Conservation (phyloP, 2,113 vertebrate species). For the Aegithalos caudatus region DNA sequence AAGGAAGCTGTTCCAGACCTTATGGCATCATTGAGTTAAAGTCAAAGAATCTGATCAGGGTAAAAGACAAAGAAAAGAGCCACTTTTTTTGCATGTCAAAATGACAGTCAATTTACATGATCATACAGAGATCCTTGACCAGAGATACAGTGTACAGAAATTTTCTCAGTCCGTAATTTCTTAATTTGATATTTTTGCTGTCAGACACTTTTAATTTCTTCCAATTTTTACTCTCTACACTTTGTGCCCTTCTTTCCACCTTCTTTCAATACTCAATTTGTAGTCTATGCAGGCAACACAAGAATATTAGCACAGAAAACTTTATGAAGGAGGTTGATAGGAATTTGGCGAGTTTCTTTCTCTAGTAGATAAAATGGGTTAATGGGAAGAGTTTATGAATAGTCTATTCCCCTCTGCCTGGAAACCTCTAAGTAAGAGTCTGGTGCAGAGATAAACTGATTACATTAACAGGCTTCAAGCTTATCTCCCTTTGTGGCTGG, state of each 20-base stretch:
- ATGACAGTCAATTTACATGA: neutral
- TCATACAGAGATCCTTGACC: neutral
- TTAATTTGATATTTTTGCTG: neutral
- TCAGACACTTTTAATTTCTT: neutral
- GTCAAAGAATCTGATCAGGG: neutral
- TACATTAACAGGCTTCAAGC: neutral
- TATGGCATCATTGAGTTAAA: neutral
- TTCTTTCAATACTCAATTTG: neutral
- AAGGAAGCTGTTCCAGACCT: neutral
- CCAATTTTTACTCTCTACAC: neutral
- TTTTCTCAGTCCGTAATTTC: neutral
- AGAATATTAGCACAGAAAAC: neutral
- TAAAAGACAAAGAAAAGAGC: neutral
- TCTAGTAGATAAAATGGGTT: neutral
- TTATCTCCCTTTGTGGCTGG: neutral
- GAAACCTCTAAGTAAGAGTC: neutral
- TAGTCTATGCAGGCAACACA: neutral
- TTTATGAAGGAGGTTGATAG: neutral
- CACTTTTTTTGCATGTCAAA: neutral
- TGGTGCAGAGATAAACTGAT: neutral
- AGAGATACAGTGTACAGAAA: neutral
- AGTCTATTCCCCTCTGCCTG: neutral
- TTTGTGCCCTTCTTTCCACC: neutral
- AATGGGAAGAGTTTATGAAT: slow-evolving; percentile 5
- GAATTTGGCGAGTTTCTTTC: neutral